These are phyloP conservation scores for Petromus typicus DNA, from an alignment of 2,113 vertebrate species.

Conservation along the genomic window DNA sequence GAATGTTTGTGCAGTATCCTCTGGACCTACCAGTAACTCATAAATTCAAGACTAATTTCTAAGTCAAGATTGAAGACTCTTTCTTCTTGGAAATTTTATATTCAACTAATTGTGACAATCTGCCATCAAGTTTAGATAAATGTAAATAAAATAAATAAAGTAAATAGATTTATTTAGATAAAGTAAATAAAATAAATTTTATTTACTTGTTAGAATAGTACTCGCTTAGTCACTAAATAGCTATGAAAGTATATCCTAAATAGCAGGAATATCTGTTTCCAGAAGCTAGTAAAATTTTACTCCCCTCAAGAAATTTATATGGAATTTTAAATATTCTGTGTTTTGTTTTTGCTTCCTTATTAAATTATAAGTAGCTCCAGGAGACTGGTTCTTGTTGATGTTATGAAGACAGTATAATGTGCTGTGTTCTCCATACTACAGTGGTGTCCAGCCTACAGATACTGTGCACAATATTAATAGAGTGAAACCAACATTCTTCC, in stretches of 20 bases:
- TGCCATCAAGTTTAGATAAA: neutral
- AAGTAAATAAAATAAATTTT: neutral
- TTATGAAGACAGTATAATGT: neutral
- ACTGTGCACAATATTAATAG: neutral
- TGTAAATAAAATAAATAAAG: too few species aligned
- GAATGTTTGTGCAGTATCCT: neutral
- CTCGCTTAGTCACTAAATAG: neutral
- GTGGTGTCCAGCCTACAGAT: neutral
- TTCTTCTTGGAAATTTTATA: constrained; percentile 10
- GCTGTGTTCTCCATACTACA: neutral
- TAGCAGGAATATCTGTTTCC: neutral
- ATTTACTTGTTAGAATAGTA: neutral
- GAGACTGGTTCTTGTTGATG: neutral
- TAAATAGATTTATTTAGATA: too few species aligned
- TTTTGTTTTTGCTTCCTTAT: neutral
- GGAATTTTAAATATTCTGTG: neutral
- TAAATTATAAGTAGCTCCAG: neutral
- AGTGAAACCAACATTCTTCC: neutral
- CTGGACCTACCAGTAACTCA: neutral
- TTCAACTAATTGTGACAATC: neutral
- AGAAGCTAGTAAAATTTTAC: neutral
- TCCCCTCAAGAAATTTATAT: neutral
- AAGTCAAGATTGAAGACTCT: neutral
- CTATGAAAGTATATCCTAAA: neutral
- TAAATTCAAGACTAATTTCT: neutral